Percentiles rank a stretch among this genome's conserved stretches.
phyloP scores from a whole-genome alignment of 2,888 invertebrate genomes.

The Axea sp. region DNA sequence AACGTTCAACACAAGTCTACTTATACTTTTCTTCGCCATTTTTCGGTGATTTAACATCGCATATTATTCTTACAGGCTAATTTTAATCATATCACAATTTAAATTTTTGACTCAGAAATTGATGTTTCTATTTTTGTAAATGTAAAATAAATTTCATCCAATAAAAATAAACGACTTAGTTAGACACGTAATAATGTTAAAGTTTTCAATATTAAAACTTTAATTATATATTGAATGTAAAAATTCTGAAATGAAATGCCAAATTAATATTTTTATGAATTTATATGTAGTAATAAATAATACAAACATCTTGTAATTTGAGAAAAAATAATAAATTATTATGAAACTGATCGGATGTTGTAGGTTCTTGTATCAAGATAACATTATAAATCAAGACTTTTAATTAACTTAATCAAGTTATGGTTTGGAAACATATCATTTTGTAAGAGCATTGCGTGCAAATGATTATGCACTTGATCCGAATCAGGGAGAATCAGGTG shows the following conservation, averaged over 20 bases:
- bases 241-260: too few species aligned
- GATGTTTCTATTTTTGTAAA: too few species aligned
- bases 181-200: too few species aligned
- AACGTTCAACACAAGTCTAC: constrained; percentile 34
- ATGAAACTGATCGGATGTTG: neutral
- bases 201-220: too few species aligned
- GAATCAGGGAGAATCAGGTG: constrained; percentile 40
- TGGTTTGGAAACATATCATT: constrained; percentile 26
- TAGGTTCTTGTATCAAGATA: neutral
- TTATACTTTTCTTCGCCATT: constrained; percentile 39
- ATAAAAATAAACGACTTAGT: too few species aligned
- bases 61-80: too few species aligned
- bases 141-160: too few species aligned
- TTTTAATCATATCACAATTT: neutral
- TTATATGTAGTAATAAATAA: neutral
- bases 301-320: neutral
- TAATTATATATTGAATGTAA: too few species aligned
- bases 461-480: constrained; percentile 39
- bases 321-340: neutral
- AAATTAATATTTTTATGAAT: too few species aligned
- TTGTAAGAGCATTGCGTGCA: constrained; percentile 39
- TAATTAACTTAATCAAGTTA: constrained; percentile 40
- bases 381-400: constrained; percentile 22
- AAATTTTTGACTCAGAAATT: too few species aligned
- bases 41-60: constrained; percentile 32